Conservation (phyloP, 1,140 invertebrate species). For the Pinna nobilis region DNA sequence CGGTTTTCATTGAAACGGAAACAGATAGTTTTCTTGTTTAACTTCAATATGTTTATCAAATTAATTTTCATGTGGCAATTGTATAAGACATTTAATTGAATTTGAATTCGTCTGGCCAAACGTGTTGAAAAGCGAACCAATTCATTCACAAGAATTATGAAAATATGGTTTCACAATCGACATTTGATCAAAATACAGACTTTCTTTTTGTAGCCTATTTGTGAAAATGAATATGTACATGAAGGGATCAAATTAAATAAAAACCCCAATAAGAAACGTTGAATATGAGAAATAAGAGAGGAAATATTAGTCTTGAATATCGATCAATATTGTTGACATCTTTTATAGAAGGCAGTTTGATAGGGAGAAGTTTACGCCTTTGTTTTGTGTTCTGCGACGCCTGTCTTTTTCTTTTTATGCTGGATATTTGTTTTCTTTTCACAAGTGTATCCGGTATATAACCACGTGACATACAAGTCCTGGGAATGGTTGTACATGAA, state of each 20-base stretch:
- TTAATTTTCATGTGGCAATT: no score
- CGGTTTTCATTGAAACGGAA: no score
- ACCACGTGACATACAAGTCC: slow-evolving; percentile 40
- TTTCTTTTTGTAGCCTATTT: no score
- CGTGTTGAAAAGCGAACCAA: no score
- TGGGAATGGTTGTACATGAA: slow-evolving; percentile 11
- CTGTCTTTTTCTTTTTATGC: slow-evolving; percentile 22
- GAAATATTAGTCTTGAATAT: slow-evolving; percentile 95
- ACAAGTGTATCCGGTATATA: slow-evolving; percentile 32
- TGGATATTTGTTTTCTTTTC: slow-evolving; percentile 32
- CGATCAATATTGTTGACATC: slow-evolving; percentile 99
- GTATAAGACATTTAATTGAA: no score
- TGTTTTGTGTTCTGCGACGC: not conserved
- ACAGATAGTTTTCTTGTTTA: no score
- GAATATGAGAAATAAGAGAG: slow-evolving; percentile 94
- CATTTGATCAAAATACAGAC: no score
- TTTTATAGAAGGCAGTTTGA: slow-evolving; percentile 89
- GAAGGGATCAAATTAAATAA: slow-evolving; percentile 82
- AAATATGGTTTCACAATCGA: no score
- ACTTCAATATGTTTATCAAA: no score
- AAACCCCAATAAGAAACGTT: slow-evolving; percentile 96
- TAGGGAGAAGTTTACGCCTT: slow-evolving; percentile 12
- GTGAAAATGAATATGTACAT: no score
- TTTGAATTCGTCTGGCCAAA: no score
- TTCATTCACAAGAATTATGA: no score